phyloP scores from a whole-genome alignment of 2,888 invertebrate genomes.

The Agapostemon virescens region DNA sequence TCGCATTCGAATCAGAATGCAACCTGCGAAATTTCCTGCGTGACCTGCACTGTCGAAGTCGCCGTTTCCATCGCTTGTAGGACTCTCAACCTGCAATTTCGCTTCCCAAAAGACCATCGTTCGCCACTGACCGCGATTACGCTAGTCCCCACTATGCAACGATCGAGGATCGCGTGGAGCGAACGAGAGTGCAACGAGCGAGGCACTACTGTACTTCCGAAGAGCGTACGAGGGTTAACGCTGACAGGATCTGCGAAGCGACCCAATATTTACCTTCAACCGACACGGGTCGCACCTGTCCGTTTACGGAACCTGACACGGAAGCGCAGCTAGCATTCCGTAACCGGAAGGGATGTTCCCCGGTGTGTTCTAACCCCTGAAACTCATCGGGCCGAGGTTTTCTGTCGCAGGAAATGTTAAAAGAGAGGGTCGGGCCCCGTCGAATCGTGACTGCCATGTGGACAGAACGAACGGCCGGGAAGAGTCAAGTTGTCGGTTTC shows the following conservation, averaged over 20 bases:
- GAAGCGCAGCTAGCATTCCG: conserved; percentile 68
- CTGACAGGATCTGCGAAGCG: neutral
- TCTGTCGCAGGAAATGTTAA: conserved; percentile 69
- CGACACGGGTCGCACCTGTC: conserved; percentile 58
- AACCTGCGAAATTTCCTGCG: too few relatives aligned
- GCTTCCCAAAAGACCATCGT: too few relatives aligned
- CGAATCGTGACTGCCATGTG: conserved; percentile 64
- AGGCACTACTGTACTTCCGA: neutral
- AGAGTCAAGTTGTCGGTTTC: conserved; percentile 60
- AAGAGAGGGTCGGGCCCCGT: conserved; percentile 62
- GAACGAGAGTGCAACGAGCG: neutral
- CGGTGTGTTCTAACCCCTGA: conserved; percentile 62
- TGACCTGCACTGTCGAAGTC: too few relatives aligned
- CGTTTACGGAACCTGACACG: conserved; percentile 59
- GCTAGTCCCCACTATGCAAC: too few relatives aligned
- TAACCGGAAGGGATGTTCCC: conserved; percentile 70
- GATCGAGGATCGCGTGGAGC: too few relatives aligned
- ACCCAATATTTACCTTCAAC: conserved; percentile 9
- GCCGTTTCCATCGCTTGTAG: too few relatives aligned
- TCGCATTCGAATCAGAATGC: too few relatives aligned
- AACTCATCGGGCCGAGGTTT: conserved; percentile 71
- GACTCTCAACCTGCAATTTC: too few relatives aligned
- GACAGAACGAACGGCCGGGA: conserved; percentile 39
- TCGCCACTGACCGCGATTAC: too few relatives aligned
- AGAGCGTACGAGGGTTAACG: neutral